Conservation (phyloP, 2,888 invertebrate species). For the Chymomyza fuscimana region DNA sequence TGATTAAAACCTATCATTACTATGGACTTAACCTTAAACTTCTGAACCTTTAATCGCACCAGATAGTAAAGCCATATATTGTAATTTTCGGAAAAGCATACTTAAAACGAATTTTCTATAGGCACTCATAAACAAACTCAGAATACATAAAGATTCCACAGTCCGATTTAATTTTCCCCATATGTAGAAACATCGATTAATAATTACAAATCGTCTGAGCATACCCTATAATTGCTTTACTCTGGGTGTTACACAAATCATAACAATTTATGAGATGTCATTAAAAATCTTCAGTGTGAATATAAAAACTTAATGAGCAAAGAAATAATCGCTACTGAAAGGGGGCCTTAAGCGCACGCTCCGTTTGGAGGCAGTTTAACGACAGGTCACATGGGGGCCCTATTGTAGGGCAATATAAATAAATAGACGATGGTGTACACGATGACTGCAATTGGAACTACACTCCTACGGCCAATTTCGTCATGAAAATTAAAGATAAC, state of each 20-base stretch:
- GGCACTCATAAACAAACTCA: background rate
- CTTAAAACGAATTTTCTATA: background rate
- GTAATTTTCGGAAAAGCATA: background rate
- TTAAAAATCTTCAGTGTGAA: background rate
- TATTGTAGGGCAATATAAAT: slow-evolving; percentile 48
- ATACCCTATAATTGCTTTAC: background rate
- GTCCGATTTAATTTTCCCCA: background rate
- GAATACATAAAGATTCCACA: background rate
- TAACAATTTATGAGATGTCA: background rate
- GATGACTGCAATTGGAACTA: slow-evolving; percentile 60
- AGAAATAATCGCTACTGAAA: background rate
- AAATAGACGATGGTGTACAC: slow-evolving; percentile 51
- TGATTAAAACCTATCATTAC: too few relatives aligned
- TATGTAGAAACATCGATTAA: background rate
- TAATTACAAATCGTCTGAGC: background rate
- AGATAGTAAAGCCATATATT: background rate
- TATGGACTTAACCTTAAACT: too few relatives aligned
- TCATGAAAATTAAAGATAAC: slow-evolving; percentile 73
- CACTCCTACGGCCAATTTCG: slow-evolving; percentile 72
- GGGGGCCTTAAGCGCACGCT: background rate
- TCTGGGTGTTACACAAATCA: background rate
- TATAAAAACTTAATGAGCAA: slow-evolving; percentile 12
- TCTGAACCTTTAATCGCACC: too few relatives aligned
- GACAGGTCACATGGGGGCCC: slow-evolving; percentile 33
- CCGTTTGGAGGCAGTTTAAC: slow-evolving; percentile 10